Evolutionary conservation across 2,888 invertebrate species (phyloP).

Genomic region (Cactoblastis cactorum): DNA sequence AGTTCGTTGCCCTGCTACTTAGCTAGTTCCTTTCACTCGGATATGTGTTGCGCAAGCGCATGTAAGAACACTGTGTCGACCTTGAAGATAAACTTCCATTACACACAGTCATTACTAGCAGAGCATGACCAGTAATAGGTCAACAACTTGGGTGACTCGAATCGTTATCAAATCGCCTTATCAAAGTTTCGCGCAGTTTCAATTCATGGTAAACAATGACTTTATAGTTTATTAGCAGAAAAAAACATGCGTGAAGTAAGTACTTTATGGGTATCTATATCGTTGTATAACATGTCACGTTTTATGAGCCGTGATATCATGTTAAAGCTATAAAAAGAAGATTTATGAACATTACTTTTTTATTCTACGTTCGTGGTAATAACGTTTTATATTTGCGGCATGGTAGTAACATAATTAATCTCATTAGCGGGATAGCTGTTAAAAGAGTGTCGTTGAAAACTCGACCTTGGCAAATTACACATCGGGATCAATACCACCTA

Average conservation of each 20-base stretch:
- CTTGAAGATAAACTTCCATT: constrained; percentile 37
- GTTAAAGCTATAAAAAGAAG: too few relatives aligned
- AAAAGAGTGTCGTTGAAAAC: too few relatives aligned
- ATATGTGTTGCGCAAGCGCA: constrained; percentile 48
- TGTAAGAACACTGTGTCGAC: constrained; percentile 38
- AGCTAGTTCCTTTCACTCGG: constrained; percentile 50
- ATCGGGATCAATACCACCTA: too few relatives aligned
- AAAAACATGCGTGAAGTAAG: not conserved
- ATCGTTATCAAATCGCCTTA: constrained; percentile 1
- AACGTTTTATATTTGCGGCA: too few relatives aligned
- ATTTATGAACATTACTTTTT: too few relatives aligned
- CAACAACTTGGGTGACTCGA: not conserved
- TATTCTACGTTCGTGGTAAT: too few relatives aligned
- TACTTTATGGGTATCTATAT: too few relatives aligned
- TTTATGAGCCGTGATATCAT: too few relatives aligned
- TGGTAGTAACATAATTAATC: too few relatives aligned
- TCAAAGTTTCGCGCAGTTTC: not conserved
- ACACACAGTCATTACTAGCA: not conserved
- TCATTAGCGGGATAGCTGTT: too few relatives aligned
- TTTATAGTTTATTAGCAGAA: not conserved
- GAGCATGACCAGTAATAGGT: constrained; percentile 7
- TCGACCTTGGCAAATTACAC: too few relatives aligned
- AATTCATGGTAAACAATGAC: not conserved
- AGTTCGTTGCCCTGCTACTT: constrained; percentile 44
- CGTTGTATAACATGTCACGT: too few relatives aligned